Base-by-base conservation (phyloP, 2,797 vertebrate genomes). In the Tenualosa thibaudeaui region DNA sequence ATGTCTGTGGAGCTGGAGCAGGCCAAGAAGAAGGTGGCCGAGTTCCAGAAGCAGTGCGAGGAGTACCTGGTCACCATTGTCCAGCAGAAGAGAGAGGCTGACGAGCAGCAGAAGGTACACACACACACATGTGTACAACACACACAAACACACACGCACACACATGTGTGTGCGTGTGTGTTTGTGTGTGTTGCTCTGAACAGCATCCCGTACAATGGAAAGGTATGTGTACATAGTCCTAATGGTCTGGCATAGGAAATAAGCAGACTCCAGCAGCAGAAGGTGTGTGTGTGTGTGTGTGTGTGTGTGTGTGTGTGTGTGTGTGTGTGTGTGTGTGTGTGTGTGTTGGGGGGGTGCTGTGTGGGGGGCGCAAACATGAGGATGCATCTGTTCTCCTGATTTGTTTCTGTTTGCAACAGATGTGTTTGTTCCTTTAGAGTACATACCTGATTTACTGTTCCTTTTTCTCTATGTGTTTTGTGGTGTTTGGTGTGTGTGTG, bases 1-100 rank as follows among this genome's bases (percentile, higher is more conserved):
- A 97, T 98, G 97, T 96, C 97, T 0, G 26, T 96, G 65, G 96
- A 98, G 91, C 95, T 98, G 75, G 96, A 96, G 83, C 94, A 97
- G 0, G 96, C 97, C 89, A 96, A 95, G 91, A 94, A 88, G 84
- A 95, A 97, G 89, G 96, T 97, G 92, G 95, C 95, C 0, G 95
- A 96, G 87, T 97, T 96, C 93, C 96, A 97, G 93, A 95, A 93
- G 81, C 93, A 98, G 90, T 98, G 97, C 0, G 96, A 97, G 71
- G 94, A 97, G 86, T 98, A 95, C 91, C 93, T 98, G 90, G 92
- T 95, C 40, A 90, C 96, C 92, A 97, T 98, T 0, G 92, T 96
- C 43, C 94, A 96, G 89, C 97, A 97, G 93, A 97, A 95, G 86
- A 91, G 86, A n/a, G 96, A 97, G 84, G 96, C 97, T 0, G 95